phyloP scores from a whole-genome alignment of 2,888 invertebrate genomes.

The Chrysina gloriosa region DNA sequence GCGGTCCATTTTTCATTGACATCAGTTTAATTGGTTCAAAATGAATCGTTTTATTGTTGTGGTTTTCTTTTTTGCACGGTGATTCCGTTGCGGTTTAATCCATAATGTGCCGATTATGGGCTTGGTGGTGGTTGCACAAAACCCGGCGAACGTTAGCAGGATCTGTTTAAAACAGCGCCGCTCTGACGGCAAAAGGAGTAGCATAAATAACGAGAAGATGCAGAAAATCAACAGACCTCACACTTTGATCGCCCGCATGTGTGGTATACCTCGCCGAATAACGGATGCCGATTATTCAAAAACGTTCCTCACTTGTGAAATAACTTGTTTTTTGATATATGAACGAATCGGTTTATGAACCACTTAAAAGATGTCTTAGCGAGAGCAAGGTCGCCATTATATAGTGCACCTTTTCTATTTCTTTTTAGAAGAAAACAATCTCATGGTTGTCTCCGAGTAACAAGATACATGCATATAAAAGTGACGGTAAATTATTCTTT shows the following conservation, averaged over 20 bases:
- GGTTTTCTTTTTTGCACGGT: not conserved
- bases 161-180: slow-evolving; percentile 43
- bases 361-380: too few species aligned
- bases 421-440: too few species aligned
- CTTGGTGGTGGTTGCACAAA: slow-evolving; percentile 1
- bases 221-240: slow-evolving; percentile 48
- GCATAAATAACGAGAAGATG: slow-evolving; percentile 44
- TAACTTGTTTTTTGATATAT: slow-evolving; percentile 10
- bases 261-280: slow-evolving; percentile 41
- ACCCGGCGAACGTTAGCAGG: slow-evolving; percentile 22
- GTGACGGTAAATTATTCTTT: too few species aligned
- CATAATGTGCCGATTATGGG: not conserved
- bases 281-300: slow-evolving; percentile 26
- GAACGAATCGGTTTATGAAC: too few species aligned
- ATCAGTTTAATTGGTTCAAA: too few species aligned
- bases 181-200: slow-evolving; percentile 44
- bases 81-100: slow-evolving; percentile 17
- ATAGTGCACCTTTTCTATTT: too few species aligned
- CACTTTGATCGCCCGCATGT: slow-evolving; percentile 47
- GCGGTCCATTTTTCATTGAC: too few species aligned
- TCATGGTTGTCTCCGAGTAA: too few species aligned
- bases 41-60: too few species aligned
- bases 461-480: too few species aligned
- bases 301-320: slow-evolving; percentile 33
- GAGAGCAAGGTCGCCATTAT: too few species aligned